Conservation (phyloP, 30 jellyfish, hydroid and myxozoan genomes). For the Nemopilema nomurai region DNA sequence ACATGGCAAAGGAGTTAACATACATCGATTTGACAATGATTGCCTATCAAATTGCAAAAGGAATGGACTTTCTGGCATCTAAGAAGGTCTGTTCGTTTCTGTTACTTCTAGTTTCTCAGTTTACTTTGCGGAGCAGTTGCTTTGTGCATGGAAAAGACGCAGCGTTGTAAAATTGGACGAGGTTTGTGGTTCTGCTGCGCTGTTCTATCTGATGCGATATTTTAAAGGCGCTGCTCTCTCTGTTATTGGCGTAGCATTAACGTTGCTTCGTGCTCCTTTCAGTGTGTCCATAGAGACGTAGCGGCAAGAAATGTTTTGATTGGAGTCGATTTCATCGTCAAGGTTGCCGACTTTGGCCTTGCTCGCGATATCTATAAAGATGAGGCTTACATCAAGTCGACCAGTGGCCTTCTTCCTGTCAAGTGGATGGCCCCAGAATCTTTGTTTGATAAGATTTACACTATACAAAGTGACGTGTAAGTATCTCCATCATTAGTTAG, state of each 20-base stretch:
- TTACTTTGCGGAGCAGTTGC: neutral
- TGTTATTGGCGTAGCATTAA: too few relatives aligned
- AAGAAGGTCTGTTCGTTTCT: conserved; percentile 72
- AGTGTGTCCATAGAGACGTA: conserved; percentile 96
- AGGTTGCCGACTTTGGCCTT: conserved; percentile 94
- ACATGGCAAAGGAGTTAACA: conserved; percentile 78
- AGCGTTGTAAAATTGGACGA: too few relatives aligned
- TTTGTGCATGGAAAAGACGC: too few relatives aligned
- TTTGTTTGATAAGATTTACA: conserved; percentile 81
- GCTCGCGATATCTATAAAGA: conserved; percentile 89
- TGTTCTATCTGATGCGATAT: neutral
- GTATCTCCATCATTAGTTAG: conserved; percentile 34
- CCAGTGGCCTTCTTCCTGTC: conserved; percentile 95
- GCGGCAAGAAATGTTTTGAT: conserved; percentile 96
- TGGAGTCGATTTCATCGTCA: conserved; percentile 91
- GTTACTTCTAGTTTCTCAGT: neutral
- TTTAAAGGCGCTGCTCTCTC: too few relatives aligned
- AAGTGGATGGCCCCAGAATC: conserved; percentile 99
- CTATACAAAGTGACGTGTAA: conserved; percentile 96
- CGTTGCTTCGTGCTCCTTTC: too few relatives aligned
- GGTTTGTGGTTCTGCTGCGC: neutral
- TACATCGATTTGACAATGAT: conserved; percentile 75
- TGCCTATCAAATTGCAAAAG: conserved; percentile 90
- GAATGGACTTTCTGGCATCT: conserved; percentile 93
- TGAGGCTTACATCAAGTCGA: conserved; percentile 80